Conservation (phyloP, 2,797 vertebrate species). For the Botia kubotai region DNA sequence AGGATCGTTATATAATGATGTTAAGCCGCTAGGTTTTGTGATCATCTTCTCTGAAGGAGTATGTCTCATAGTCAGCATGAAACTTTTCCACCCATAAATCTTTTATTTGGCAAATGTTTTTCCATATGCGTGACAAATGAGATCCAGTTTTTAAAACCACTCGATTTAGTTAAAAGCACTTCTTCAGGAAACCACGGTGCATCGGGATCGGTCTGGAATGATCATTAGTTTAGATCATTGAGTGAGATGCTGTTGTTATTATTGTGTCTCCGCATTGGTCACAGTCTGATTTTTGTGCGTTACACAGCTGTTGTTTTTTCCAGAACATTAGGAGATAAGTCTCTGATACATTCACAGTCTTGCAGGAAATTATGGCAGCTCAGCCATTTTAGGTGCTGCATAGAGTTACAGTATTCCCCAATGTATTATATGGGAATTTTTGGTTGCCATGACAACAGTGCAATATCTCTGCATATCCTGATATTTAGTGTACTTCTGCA, state of each 20-base stretch:
- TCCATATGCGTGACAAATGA: constrained; percentile 44
- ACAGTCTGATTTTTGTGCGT: constrained; percentile 25
- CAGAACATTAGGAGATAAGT: constrained; percentile 20
- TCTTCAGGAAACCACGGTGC: constrained; percentile 13
- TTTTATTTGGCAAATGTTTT: constrained; percentile 7
- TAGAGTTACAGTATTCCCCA: constrained; percentile 38
- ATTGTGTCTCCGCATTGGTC: background rate
- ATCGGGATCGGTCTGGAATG: constrained; percentile 27
- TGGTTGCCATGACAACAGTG: constrained; percentile 54
- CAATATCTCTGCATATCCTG: background rate
- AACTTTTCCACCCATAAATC: constrained; percentile 9
- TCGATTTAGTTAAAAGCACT: background rate
- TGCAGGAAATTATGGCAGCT: constrained; percentile 36
- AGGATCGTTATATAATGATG: constrained; percentile 20
- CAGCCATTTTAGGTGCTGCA: constrained; percentile 56
- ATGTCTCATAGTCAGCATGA: constrained; percentile 34
- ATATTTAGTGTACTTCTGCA: background rate
- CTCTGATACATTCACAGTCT: constrained; percentile 16
- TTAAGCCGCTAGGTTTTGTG: constrained; percentile 26
- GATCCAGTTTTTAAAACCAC: constrained; percentile 17
- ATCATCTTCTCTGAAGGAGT: constrained; percentile 34
- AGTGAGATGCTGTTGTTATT: constrained; percentile 21
- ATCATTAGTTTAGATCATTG: background rate
- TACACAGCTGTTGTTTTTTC: constrained; percentile 30
- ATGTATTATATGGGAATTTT: constrained; percentile 39